Evolutionary conservation across 2,888 invertebrate genomes (phyloP), one percentile per base, ranked within the genome.

Genomic region (Sarcophaga carnaria): DNA sequence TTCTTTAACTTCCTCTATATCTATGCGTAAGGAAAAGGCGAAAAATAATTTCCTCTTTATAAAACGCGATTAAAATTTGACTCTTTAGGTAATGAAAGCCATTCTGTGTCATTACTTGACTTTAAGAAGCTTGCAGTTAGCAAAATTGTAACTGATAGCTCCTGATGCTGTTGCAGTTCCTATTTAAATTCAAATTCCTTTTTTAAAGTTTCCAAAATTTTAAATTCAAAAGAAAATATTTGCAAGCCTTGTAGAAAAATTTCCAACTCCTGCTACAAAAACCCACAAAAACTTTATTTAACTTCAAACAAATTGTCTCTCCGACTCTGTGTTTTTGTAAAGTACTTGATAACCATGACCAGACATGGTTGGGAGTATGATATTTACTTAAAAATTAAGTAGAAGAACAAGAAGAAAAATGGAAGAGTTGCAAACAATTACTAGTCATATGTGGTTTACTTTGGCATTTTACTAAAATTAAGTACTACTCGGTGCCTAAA

Each of bases 391-490:
- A 72, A 77, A 74, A 71, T n/a, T 27, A 66, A 76, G 14, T 66
- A 66, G 37, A 49, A 14, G 69, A 62, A 45, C 27, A 64, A 12
- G 37, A 77, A 64, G 37, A 72, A 20, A 62, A 22, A 62, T n/a
- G 14, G 62, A 62, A 62, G 22, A 62, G n/a, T 20, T n/a, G 62
- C 17, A 62, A 27, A 12, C 60, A 14, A 47, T 54, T 83, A 27
- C 72, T 77, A 77, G 76, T 83, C 86, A 80, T 63, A 74, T 86
- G 83, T 69, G 83, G 86, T 83, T 83, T 86, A 76, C 76, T 75
- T 82, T 86, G 86, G 76, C 76, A 79, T 86, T 86, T 82, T 80
- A 70, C 71, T 71, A 76, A 85, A 86, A 86, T 83, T 83, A 86
- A 83, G 80, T 77, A 80, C 76, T 80, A 80, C 80, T 83, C 45